A percentile compares a stretch with the other conserved stretches of the same genome.
Evolutionary conservation across 2,113 vertebrate genomes (phyloP).

Genomic region (Casuarius casuarius): DNA sequence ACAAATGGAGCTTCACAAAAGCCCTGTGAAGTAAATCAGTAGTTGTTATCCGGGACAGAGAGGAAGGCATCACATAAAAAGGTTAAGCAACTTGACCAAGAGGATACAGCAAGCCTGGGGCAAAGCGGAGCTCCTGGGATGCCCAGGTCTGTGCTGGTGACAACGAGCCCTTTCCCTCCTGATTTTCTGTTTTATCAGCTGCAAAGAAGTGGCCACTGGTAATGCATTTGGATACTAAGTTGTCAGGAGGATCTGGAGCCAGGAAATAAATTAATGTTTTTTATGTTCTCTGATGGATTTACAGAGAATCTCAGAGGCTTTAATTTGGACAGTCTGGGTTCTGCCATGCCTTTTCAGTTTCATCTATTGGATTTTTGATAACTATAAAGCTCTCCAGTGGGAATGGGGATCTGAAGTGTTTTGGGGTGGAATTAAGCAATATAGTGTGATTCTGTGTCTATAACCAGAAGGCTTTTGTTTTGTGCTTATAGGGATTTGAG

Average conservation of each 20-base stretch:
- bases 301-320: constrained; percentile 21
- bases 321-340: neutral
- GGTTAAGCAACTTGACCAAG: constrained; percentile 4
- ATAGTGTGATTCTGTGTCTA: neutral
- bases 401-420: constrained; percentile 4
- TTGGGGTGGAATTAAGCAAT: constrained; percentile 18
- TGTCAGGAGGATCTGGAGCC: neutral
- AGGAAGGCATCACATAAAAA: neutral
- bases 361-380: constrained; percentile 27
- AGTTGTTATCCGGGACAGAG: neutral
- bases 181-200: neutral
- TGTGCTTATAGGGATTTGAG: constrained; percentile 1
- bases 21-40: constrained; percentile 50
- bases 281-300: constrained; percentile 26
- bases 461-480: constrained; percentile 7
- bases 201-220: neutral
- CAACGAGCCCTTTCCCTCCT: neutral
- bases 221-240: neutral
- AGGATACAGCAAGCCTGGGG: neutral
- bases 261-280: constrained; percentile 12
- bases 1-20: constrained; percentile 49
- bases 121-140: neutral
- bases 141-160: neutral
- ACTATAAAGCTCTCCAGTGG: constrained; percentile 9
- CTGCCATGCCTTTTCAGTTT: constrained; percentile 10